These are phyloP conservation scores for Rana temporaria DNA, from an alignment of 2,113 vertebrate species.

Conservation along the genomic window DNA sequence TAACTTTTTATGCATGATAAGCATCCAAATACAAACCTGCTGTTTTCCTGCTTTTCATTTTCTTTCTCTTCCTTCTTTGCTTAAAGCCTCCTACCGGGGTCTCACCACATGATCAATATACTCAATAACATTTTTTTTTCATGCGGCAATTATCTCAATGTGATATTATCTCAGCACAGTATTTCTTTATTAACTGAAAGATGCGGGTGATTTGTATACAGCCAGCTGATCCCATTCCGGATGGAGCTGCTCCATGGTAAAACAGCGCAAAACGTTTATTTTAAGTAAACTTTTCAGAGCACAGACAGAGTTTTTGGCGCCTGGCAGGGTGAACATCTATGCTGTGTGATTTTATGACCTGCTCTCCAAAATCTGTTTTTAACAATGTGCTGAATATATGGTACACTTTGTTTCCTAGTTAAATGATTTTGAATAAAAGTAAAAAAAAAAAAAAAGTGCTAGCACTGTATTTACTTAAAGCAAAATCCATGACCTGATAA, in stretches of 20 bases:
- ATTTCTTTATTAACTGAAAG: conserved; percentile 83
- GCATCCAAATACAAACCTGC: conserved; percentile 82
- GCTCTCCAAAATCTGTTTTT: too few relatives aligned
- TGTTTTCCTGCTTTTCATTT: conserved; percentile 81
- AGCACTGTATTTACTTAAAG: too few relatives aligned
- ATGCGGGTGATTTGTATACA: conserved; percentile 79
- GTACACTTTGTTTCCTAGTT: too few relatives aligned
- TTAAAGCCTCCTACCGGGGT: conserved; percentile 80
- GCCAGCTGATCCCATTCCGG: conserved; percentile 83
- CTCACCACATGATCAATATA: conserved; percentile 86
- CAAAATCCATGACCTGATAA: too few relatives aligned
- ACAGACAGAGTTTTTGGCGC: neutral
- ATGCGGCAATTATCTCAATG: conserved; percentile 85
- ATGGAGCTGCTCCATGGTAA: conserved; percentile 71
- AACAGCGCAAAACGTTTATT: conserved; percentile 73
- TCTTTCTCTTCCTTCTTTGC: conserved; percentile 79
- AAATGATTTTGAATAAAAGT: too few relatives aligned
- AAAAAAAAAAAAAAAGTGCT: too few relatives aligned
- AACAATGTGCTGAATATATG: too few relatives aligned
- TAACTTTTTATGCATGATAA: conserved; percentile 90
- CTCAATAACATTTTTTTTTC: conserved; percentile 88
- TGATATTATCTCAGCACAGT: conserved; percentile 83
- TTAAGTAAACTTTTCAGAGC: conserved; percentile 71
- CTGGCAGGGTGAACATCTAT: neutral
- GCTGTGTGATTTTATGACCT: too few relatives aligned